Conservation (phyloP, 2,797 vertebrate genomes). For the Dryobates pubescens region DNA sequence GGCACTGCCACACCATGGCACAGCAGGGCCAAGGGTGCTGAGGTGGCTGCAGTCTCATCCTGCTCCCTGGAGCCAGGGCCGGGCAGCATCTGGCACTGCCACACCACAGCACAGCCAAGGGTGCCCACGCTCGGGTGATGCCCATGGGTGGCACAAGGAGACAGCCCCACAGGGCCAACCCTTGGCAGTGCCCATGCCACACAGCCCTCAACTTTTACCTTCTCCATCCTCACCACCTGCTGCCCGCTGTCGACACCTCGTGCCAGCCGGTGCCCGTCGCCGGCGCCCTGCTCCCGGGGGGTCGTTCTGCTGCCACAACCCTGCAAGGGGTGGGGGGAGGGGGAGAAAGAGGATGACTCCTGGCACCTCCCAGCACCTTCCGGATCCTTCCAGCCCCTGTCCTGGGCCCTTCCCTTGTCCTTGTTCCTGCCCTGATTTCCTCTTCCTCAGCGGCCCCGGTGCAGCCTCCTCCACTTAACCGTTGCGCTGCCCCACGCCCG, state of each 20-base stretch:
- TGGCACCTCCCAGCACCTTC: background rate
- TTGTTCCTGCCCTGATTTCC: slow-evolving; percentile 34
- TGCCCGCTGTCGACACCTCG: accelerated
- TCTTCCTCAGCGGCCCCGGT: background rate
- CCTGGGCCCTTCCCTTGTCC: background rate
- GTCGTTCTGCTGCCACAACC: background rate
- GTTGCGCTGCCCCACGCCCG: background rate
- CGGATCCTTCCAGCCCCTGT: background rate
- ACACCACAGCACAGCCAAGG: background rate
- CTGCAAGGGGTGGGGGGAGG: no score
- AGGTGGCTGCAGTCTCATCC: no score
- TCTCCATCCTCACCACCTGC: background rate
- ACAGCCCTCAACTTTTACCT: background rate
- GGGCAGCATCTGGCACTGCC: background rate
- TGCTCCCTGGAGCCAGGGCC: no score
- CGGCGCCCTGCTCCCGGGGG: background rate
- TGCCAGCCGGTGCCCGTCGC: background rate
- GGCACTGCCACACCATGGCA: accelerated
- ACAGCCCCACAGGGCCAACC: accelerated
- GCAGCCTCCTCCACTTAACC: background rate
- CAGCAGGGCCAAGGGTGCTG: no score
- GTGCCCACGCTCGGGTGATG: no score
- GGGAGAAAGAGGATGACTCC: background rate
- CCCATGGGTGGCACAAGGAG: background rate
- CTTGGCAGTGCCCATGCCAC: background rate